Base-by-base conservation (phyloP, 2,888 invertebrate genomes). In the Blastobasis adustella region DNA sequence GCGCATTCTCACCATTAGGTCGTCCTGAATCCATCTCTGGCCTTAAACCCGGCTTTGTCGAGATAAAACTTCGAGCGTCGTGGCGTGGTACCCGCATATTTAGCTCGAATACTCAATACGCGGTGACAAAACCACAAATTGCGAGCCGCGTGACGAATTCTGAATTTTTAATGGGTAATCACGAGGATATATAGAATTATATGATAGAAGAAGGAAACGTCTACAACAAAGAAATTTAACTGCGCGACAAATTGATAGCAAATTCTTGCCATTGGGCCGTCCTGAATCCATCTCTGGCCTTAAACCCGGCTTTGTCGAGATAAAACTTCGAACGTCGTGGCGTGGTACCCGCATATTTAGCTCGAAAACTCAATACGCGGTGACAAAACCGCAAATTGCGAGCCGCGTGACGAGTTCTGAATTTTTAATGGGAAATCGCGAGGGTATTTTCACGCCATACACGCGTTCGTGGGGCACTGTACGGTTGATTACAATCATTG, bases 301-400 rank as follows among this genome's bases (percentile, higher is more conserved):
- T 52, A 50, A 45, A 39, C 47, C 46, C 45, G 49, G 51, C 56
- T 62, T 60, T 62, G 58, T 58, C 54, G 57, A 54, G 61, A 50
- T 55, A 58, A 61, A 58, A 58, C 56, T 56, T 56, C 44, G 52
- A 43, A 10, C 48, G 6, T 42, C 6, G 7, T 23, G 10, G 10
- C 10, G 4, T 38, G 37, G 49, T 36, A 44, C 23, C 47, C 38
- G 10, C 42, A 47, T 51, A 47, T 43, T 43, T 51, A 44, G 46
- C 50, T 38, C 45, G 45, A 36, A 23, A 9, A 37, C 38, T 38
- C 23, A 46, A 46, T 37, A 37, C 4, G 46, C 10, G 37, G 37
- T 37, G n/a, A 38, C 46, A 38, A 38, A 10, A 38, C n/a, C 46
- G 37, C 46, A 46, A 38, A n/a, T 10, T 46, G 46, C 46, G 7